Evolutionary conservation across 2,888 invertebrate species (phyloP).

Genomic region (Marasmarcha lunaedactyla): DNA sequence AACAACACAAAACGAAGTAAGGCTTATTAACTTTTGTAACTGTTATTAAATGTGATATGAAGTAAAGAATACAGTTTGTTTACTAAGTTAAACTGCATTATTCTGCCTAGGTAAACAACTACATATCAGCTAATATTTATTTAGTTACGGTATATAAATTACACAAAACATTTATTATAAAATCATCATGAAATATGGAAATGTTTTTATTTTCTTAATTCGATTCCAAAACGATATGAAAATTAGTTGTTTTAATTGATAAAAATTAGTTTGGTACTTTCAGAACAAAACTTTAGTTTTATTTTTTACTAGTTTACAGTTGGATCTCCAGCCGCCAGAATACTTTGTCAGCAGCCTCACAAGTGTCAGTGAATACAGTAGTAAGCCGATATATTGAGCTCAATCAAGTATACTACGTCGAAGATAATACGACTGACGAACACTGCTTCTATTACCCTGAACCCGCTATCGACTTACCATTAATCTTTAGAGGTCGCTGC

Average conservation of each 20-base stretch:
- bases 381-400: constrained; percentile 24
- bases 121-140: no score
- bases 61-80: no score
- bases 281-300: no score
- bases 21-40: constrained; percentile 10
- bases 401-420: constrained; percentile 24
- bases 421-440: constrained; percentile 18
- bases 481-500: neutral
- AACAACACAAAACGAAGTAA: constrained; percentile 45
- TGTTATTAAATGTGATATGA: neutral
- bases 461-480: neutral
- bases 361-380: constrained; percentile 20
- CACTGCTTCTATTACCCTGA: constrained; percentile 33
- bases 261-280: no score
- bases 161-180: no score
- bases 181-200: no score
- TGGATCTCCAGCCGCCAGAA: constrained; percentile 37
- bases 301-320: constrained; percentile 26
- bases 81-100: no score
- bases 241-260: no score
- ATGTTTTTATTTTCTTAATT: no score
- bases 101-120: no score
- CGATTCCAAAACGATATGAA: no score
- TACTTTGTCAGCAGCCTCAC: constrained; percentile 16
- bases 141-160: no score